A percentile compares a stretch with the other conserved stretches of the same genome.
phyloP scores from a whole-genome alignment of 2,888 invertebrate species.

The Xestia ashworthii region DNA sequence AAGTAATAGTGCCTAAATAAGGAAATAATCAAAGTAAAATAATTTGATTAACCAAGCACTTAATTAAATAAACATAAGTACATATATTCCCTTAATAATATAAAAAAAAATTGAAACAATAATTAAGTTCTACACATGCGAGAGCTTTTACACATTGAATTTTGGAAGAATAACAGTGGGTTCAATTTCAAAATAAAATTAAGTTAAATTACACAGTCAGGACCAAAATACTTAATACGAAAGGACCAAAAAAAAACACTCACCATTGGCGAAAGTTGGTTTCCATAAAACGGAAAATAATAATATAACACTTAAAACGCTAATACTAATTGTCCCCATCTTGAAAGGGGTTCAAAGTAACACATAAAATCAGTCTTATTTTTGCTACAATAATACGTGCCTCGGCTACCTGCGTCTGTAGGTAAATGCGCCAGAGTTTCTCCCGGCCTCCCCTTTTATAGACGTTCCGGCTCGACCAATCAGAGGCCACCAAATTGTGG shows the following conservation, averaged over 20 bases:
- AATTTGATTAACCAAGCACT: not conserved
- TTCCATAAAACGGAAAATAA: constrained; percentile 87
- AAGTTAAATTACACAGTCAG: constrained; percentile 22
- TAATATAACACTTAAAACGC: constrained; percentile 84
- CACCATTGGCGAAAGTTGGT: constrained; percentile 80
- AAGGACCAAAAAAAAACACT: constrained; percentile 69
- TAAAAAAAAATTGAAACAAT: not conserved
- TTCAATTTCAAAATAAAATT: not conserved
- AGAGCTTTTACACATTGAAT: not conserved
- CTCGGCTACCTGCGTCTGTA: constrained; percentile 78
- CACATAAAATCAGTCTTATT: constrained; percentile 84
- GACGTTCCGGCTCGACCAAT: constrained; percentile 69
- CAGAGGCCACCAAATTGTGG: constrained; percentile 52
- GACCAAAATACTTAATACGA: constrained; percentile 35
- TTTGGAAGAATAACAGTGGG: not conserved
- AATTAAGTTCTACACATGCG: not conserved
- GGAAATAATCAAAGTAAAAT: not conserved
- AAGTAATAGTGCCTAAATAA: not conserved
- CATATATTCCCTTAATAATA: not conserved
- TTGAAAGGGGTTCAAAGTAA: constrained; percentile 80
- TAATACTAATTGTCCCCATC: constrained; percentile 86
- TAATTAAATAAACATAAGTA: too few relatives aligned
- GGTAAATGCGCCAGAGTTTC: constrained; percentile 80
- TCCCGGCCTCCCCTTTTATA: constrained; percentile 77
- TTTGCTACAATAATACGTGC: constrained; percentile 81